Base-by-base conservation (phyloP, 2,797 vertebrate species). In the Chrysolophus pictus region DNA sequence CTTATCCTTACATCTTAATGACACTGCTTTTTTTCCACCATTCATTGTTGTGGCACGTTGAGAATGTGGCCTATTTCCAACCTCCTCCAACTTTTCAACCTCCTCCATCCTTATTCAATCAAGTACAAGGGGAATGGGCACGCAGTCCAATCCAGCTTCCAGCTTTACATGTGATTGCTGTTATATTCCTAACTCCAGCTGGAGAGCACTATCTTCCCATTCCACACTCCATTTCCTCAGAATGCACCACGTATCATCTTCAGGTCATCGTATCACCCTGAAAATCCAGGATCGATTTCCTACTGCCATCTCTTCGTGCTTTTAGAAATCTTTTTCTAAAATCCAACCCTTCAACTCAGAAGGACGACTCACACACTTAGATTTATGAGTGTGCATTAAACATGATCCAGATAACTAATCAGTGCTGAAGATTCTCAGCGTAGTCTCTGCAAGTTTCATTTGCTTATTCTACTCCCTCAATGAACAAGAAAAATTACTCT, bases 191-290 rank as follows among this genome's bases (percentile, higher is more conserved):
- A 70, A 42, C n/a, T 51, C 35, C 46, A 46, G 2, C 1, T 49
- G n/a, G 63, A 80, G 10, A 35, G 5, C 0, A 0, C 11, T 29
- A 1, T n/a, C 39, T 39, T n/a, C 56, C 65, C 29, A 39, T 49
- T 37, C 49, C 14, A 0, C 21, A 24, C 4, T 78, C 16, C 10
- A 21, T 16, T 33, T 71, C 75, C 49, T 16, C 33, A 33, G 10
- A 81, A 65, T 1, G 8, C 18, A 59, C n/a, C 29, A 67, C 16
- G 44, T 11, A 9, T 15, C 2, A 8, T 28, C 44, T 53, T 56
- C 69, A 15, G 69, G 21, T 35, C 68, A 53, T 8, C 9, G 33
- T 2, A 42, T 9, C 3, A 15, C 59, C 46, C 21, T 35, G 10
- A 77, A 82, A 91, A 89, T 11, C 21, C 47, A 71, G 13, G 13